Base-by-base conservation (phyloP, 2,797 vertebrate species). In the Chaunax sp. region DNA sequence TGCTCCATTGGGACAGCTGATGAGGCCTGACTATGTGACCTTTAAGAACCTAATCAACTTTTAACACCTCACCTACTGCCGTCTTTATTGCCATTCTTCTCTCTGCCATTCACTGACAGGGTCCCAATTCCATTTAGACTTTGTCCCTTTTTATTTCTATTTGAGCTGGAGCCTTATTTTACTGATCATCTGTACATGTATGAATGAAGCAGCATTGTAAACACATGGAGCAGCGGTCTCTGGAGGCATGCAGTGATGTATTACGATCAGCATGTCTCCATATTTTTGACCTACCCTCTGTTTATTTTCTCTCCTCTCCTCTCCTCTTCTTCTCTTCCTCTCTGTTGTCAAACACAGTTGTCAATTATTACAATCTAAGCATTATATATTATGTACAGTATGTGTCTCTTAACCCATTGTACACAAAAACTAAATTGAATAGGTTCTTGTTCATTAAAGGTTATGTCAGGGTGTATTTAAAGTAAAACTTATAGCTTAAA, bases 31-130 rank as follows among this genome's bases (percentile, higher is more conserved):
- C 84, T 89, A 88, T 77, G 86, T 94, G 93, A 94, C 93, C 92
- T 95, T 94, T 94, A 93, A 90, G 90, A 90, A 90, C 89, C 92
- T 92, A 92, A 94, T 95, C 92, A 94, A 94, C 92, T 94, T 94
- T 92, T 93, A 94, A 94, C 93, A 94, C 92, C 92, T 94, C 82
- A 77, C 89, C 84, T 84, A 84, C 89, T 80, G 82, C 70, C 75
- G 78, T 75, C 87, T 81, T 90, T 86, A 86, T 89, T 87, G 87
- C 87, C 78, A 75, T 84, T 86, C 72, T 80, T 83, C 61, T 77
- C 64, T 57, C 74, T 80, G 78, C 68, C 82, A 82, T 80, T 91
- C 83, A 80, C 53, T 4, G 8, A 49, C 67, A 38, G 9, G 53
- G 37, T 49, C 56, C 56, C 35, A 9, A 70, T 64, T 41, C 47